These are phyloP conservation scores for Lampris incognitus DNA, from an alignment of 2,113 vertebrate species.

Conservation along the genomic window DNA sequence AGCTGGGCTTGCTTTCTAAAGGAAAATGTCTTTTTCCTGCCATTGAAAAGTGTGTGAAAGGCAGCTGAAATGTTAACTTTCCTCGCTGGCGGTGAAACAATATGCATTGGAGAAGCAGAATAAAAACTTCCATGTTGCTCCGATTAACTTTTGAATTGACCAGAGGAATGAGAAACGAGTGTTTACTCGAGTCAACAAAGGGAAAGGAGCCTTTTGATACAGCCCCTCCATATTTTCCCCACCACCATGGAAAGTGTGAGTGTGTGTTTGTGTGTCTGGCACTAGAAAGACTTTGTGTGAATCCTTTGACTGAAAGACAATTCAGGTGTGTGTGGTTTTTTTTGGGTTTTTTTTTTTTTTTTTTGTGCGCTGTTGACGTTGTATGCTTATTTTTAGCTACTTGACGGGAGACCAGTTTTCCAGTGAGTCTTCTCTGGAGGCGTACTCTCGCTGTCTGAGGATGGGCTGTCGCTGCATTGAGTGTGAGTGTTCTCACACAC, in stretches of 20 bases:
- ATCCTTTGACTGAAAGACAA: constrained; percentile 4
- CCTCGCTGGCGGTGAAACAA: constrained; percentile 59
- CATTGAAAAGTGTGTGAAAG: constrained; percentile 71
- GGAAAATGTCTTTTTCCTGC: constrained; percentile 68
- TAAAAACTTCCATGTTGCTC: constrained; percentile 49
- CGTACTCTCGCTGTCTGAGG: constrained; percentile 94
- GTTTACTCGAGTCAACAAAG: constrained; percentile 48
- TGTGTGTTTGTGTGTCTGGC: constrained; percentile 2
- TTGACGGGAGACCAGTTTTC: constrained; percentile 99
- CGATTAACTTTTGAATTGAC: constrained; percentile 52
- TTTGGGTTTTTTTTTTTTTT: not conserved
- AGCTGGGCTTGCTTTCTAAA: constrained; percentile 35
- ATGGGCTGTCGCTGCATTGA: constrained; percentile 99
- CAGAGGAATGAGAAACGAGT: constrained; percentile 31
- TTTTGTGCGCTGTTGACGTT: constrained; percentile 37
- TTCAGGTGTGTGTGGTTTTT: constrained; percentile 6
- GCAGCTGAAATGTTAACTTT: constrained; percentile 50
- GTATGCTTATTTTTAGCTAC: constrained; percentile 86
- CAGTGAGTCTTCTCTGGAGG: constrained; percentile 97
- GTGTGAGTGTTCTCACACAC: constrained; percentile 78
- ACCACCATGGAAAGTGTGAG: constrained; percentile 6
- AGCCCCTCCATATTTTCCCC: constrained; percentile 8
- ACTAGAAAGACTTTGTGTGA: not conserved
- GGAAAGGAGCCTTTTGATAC: constrained; percentile 21
- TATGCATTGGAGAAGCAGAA: constrained; percentile 35